Base-by-base conservation (phyloP, 2,797 vertebrate species). In the Rhynchotus rufescens region DNA sequence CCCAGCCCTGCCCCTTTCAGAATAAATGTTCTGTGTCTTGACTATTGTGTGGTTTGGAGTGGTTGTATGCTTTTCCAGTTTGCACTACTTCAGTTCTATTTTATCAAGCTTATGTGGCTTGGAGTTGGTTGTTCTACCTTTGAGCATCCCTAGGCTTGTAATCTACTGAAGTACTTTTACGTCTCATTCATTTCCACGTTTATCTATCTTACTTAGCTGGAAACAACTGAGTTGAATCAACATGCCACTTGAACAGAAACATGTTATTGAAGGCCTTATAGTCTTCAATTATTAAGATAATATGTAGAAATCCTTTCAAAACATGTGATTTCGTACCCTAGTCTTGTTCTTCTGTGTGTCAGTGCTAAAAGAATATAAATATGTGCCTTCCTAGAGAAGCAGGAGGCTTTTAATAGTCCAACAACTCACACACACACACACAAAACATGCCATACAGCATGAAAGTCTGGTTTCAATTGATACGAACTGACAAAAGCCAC, bases 391-490 rank as follows among this genome's bases (percentile, higher is more conserved):
- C 45, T 89, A 76, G 81, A 78, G 57, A 94, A 86, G 45, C 26
- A 32, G 66, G 12, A 88, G 83, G 38, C 42, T 95, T 91, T 36
- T 47, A 93, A 89, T 45, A 85, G 45, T 59, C 32, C 66, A 84
- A 80, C 5, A 32, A 90, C 80, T 94, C 84, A 62, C 83, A 88
- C 83, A 94, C 77, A 5, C 36, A 78, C 75, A 90, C 83, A 66
- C 1, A 54, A 56, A 56, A 17, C 13, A 42, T 51, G 57, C 68
- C 73, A 93, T 47, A 89, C 5, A 3, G 73, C 22, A 30, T 80
- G 62, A 30, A 77, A 88, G 36, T 66, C 81, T 95, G 81, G 34
- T 95, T 93, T 91, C 77, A 92, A 91, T 91, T 69, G 80, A 62
- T 22, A 82, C 68, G 80, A 86, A 82, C 25, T 56, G 62, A 91